Percentiles rank a stretch among this genome's conserved stretches.
phyloP scores from a whole-genome alignment of 2,797 vertebrate genomes.

The Danio aesculapii region DNA sequence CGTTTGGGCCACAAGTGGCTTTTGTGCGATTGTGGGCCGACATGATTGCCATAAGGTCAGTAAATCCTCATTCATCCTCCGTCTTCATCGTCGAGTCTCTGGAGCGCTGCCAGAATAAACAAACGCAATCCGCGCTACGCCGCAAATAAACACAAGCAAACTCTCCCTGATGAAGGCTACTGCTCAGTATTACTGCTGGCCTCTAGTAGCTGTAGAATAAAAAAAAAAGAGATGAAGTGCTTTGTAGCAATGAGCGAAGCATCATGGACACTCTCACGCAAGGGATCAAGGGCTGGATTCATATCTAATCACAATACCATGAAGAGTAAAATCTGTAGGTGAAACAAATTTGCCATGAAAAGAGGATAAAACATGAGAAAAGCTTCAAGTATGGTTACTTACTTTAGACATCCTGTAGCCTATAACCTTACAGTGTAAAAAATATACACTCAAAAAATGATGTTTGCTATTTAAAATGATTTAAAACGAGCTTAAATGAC shows the following conservation, averaged over 20 bases:
- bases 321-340: neutral
- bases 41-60: constrained; percentile 91
- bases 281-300: constrained; percentile 30
- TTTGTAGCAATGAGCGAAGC: constrained; percentile 32
- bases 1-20: constrained; percentile 91
- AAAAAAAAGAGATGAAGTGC: constrained; percentile 41
- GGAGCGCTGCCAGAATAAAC: constrained; percentile 18
- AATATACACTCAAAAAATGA: no score
- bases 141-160: constrained; percentile 31
- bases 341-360: neutral
- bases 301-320: constrained; percentile 7
- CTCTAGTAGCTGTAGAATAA: constrained; percentile 19
- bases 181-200: constrained; percentile 16
- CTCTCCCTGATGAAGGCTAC: neutral
- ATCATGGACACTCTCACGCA: constrained; percentile 16
- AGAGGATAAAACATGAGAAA: neutral
- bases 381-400: neutral
- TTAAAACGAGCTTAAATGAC: no score
- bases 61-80: constrained; percentile 39
- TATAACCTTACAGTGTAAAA: no score
- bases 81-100: constrained; percentile 28
- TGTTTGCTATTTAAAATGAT: no score
- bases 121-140: constrained; percentile 6
- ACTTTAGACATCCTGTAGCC: neutral
- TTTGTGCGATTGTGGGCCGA: constrained; percentile 94